These are phyloP conservation scores for Chrysolophus pictus DNA, from an alignment of 2,797 vertebrate species.

Conservation along the genomic window DNA sequence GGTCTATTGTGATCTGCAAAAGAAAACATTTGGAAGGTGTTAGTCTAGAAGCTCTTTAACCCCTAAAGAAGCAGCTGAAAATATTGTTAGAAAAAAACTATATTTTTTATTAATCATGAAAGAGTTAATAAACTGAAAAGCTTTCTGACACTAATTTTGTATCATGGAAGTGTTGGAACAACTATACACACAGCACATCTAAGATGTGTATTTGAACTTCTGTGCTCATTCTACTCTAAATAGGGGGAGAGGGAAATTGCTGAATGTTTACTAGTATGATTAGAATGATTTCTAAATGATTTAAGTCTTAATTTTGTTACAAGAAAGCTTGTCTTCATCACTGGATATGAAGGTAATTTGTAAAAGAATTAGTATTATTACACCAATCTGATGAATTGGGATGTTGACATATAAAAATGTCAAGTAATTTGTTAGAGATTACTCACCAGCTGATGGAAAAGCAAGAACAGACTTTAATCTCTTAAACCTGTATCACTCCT, in stretches of 20 bases:
- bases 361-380: not conserved
- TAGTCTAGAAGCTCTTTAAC: not conserved
- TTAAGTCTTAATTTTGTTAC: not conserved
- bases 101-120: not conserved
- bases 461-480: not conserved
- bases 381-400: not conserved
- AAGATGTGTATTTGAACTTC: not conserved
- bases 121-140: not conserved
- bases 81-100: not conserved
- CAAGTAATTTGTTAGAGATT: constrained; percentile 3
- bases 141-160: not conserved
- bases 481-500: not conserved
- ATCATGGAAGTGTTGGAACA: not conserved
- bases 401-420: not conserved
- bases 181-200: not conserved
- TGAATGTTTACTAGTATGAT: not conserved
- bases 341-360: not conserved
- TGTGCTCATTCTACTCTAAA: not conserved
- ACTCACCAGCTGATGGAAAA: not conserved
- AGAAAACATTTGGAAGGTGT: not conserved
- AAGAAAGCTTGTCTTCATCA: not conserved
- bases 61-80: not conserved
- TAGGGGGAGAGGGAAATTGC: not conserved
- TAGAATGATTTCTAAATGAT: not conserved
- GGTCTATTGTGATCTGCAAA: not conserved